Conservation (phyloP, 1,140 invertebrate species). For the Euwallacea similis region DNA sequence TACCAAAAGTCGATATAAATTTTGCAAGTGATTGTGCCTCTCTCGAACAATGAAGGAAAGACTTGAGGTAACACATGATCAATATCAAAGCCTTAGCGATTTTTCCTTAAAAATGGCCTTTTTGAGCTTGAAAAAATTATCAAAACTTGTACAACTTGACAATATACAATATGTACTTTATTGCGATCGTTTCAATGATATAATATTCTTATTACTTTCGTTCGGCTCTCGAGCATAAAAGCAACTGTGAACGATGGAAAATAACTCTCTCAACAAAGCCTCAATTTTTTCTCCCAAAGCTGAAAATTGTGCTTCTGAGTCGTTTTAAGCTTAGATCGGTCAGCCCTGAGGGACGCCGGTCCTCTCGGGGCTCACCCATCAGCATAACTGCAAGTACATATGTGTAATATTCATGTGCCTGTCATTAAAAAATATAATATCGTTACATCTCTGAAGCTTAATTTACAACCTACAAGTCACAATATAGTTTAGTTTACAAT, state of each 20-base stretch:
- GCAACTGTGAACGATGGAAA: background rate
- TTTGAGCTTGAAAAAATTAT: constrained; percentile 4
- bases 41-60: constrained; percentile 12
- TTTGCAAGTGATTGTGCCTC: constrained; percentile 49
- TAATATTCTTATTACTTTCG: constrained; percentile 40
- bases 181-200: constrained; percentile 44
- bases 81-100: background rate
- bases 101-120: constrained; percentile 5
- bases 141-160: background rate
- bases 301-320: no score
- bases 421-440: no score
- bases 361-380: no score
- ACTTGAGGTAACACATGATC: background rate
- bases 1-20: constrained; percentile 1
- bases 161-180: constrained; percentile 32
- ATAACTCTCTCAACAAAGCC: no score
- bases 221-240: constrained; percentile 4
- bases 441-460: background rate
- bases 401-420: no score
- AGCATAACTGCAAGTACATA: no score
- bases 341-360: no score
- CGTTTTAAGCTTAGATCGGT: no score
- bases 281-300: no score
- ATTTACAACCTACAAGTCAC: constrained; percentile 3
- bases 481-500: constrained; percentile 1